Evolutionary conservation across 2,113 vertebrate species (phyloP).

Genomic region (Indicator maculatus): DNA sequence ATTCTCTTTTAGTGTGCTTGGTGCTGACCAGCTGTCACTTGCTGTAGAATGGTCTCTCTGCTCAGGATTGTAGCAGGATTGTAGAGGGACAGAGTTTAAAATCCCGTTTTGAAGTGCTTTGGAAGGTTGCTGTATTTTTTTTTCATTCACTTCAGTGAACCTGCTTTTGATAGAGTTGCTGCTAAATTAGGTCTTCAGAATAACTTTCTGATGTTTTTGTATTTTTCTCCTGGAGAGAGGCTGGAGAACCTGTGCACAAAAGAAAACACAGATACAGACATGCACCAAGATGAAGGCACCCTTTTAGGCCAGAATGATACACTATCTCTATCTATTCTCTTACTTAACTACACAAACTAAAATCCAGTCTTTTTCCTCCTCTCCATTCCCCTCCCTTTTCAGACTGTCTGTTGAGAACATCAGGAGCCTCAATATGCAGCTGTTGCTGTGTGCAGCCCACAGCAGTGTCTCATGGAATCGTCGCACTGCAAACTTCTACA

Average conservation of each 20-base stretch:
- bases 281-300: slow-evolving; percentile 13
- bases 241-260: slow-evolving; percentile 19
- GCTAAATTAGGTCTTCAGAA: slow-evolving; percentile 35
- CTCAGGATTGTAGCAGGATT: neutral
- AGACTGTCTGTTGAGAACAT: neutral
- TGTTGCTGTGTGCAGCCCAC: neutral
- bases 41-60: neutral
- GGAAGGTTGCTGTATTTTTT: neutral
- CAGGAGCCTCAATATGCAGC: neutral
- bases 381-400: neutral
- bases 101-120: neutral
- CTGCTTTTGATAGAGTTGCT: slow-evolving; percentile 12
- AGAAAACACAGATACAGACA: slow-evolving; percentile 19
- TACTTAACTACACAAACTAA: slow-evolving; percentile 6
- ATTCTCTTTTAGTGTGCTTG: neutral
- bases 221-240: neutral
- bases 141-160: neutral
- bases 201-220: slow-evolving; percentile 25
- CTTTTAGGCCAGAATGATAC: slow-evolving; percentile 22
- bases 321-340: neutral
- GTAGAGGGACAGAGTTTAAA: neutral
- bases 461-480: neutral
- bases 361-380: neutral
- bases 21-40: slow-evolving; percentile 2
- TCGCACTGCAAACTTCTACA: neutral